These are phyloP conservation scores for Melipona beecheii DNA, from an alignment of 2,888 invertebrate genomes.

Conservation along the genomic window DNA sequence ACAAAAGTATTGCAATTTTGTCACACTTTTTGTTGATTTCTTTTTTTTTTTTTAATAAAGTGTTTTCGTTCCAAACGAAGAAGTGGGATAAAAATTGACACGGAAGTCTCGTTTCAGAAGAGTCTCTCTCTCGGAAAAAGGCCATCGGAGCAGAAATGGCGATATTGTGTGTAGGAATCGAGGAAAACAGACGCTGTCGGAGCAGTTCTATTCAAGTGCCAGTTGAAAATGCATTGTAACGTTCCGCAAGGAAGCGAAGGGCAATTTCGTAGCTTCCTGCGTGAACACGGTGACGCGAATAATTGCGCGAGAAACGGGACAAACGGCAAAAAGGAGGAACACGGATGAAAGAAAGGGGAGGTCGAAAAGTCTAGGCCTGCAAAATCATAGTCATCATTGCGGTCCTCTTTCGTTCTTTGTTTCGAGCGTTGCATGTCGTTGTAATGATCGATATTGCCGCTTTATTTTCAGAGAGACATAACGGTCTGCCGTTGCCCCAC, in stretches of 20 bases:
- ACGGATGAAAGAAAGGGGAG: constrained; percentile 20
- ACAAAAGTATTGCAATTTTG: too few species aligned
- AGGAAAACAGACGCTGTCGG: constrained; percentile 67
- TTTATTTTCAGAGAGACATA: constrained; percentile 37
- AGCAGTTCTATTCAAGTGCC: constrained; percentile 72
- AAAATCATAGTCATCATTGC: constrained; percentile 71
- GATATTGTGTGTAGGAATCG: constrained; percentile 73
- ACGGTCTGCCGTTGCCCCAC: constrained; percentile 24
- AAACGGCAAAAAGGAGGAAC: background rate
- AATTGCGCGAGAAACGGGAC: constrained; percentile 48
- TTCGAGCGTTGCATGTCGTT: constrained; percentile 57
- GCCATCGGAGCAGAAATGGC: background rate
- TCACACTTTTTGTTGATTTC: too few species aligned
- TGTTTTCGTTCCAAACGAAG: too few species aligned
- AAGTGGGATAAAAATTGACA: background rate
- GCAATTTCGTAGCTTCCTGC: constrained; percentile 64
- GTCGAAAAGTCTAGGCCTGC: constrained; percentile 42
- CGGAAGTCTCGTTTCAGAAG: background rate
- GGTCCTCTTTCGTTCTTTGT: constrained; percentile 74
- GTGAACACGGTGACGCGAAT: constrained; percentile 35
- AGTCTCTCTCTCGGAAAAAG: background rate
- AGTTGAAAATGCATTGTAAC: constrained; percentile 47
- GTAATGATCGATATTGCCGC: constrained; percentile 33
- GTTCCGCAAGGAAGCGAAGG: constrained; percentile 40
- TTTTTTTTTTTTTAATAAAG: too few species aligned